A percentile compares a stretch with the other conserved stretches of the same genome.
These are phyloP conservation scores for Holothuria glaberrima DNA, from an alignment of 35 echinoderm and acorn worm genomes.

Conservation along the genomic window DNA sequence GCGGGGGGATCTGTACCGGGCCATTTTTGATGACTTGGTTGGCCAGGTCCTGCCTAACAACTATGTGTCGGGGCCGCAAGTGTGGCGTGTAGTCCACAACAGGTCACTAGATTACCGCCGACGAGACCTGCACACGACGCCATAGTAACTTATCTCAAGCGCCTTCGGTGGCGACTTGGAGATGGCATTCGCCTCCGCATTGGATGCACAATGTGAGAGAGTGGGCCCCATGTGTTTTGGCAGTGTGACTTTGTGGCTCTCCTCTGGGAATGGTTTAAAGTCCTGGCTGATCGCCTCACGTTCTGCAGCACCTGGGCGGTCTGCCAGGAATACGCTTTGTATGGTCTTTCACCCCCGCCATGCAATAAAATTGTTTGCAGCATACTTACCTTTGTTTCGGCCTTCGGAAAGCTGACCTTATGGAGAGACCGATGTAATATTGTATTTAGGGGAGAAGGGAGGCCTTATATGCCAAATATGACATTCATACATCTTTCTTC, in stretches of 20 bases:
- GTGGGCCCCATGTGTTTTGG: slow-evolving; percentile 18
- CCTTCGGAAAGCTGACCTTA: not conserved
- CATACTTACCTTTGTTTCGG: slow-evolving; percentile 15
- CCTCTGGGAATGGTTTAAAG: slow-evolving; percentile 28
- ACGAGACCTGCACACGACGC: slow-evolving; percentile 9
- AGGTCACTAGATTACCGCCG: not conserved
- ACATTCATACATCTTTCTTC: too few relatives aligned
- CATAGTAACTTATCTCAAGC: not conserved
- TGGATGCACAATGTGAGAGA: not conserved
- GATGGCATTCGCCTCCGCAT: too few relatives aligned
- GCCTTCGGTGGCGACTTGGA: not conserved
- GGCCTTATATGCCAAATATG: too few relatives aligned
- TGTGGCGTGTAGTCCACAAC: not conserved
- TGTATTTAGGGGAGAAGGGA: too few relatives aligned
- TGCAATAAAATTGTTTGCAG: too few relatives aligned
- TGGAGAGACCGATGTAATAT: too few relatives aligned
- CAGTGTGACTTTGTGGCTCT: not conserved
- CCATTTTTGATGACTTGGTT: too few relatives aligned
- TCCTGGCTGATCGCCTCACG: not conserved
- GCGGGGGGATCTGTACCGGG: too few relatives aligned
- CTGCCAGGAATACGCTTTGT: not conserved
- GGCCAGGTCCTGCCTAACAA: too few relatives aligned
- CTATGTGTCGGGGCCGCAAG: not conserved
- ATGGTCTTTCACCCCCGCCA: slow-evolving; percentile 13
- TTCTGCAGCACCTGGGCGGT: not conserved